A percentile compares a stretch with the other conserved stretches of the same genome.
Evolutionary conservation across 2,888 invertebrate species (phyloP).

Genomic region (Lamellibrachia satsuma): DNA sequence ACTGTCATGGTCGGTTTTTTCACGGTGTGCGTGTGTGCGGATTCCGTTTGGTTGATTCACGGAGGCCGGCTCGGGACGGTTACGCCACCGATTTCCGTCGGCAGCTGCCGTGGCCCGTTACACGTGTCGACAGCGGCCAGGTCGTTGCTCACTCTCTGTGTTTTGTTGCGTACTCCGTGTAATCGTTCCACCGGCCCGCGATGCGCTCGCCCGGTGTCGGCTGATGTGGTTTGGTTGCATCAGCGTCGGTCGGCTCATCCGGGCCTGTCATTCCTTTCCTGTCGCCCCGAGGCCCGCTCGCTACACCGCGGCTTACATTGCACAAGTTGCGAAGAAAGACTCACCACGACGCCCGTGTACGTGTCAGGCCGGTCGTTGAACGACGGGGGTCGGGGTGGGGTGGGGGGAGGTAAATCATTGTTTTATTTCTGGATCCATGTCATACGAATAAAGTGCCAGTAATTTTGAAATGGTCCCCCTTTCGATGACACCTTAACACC

Average conservation of each 20-base stretch:
- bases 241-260: neutral
- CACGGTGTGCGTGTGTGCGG: neutral
- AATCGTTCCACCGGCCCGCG: neutral
- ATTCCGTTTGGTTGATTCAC: slow-evolving; percentile 17
- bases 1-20: neutral
- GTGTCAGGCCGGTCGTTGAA: no score
- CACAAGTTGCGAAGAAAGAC: neutral
- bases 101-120: neutral
- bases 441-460: no score
- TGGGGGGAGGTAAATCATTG: no score
- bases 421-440: no score
- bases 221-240: no score
- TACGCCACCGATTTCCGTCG: neutral
- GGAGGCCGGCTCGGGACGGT: neutral
- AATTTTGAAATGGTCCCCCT: no score
- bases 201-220: neutral
- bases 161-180: neutral
- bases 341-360: neutral
- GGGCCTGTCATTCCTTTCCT: neutral
- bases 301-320: neutral
- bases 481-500: no score
- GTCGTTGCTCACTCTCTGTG: neutral
- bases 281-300: neutral
- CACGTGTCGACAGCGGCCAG: neutral
- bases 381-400: no score